These are phyloP conservation scores for Wiebesia pumilae DNA, from an alignment of 1,140 invertebrate genomes.

Conservation along the genomic window DNA sequence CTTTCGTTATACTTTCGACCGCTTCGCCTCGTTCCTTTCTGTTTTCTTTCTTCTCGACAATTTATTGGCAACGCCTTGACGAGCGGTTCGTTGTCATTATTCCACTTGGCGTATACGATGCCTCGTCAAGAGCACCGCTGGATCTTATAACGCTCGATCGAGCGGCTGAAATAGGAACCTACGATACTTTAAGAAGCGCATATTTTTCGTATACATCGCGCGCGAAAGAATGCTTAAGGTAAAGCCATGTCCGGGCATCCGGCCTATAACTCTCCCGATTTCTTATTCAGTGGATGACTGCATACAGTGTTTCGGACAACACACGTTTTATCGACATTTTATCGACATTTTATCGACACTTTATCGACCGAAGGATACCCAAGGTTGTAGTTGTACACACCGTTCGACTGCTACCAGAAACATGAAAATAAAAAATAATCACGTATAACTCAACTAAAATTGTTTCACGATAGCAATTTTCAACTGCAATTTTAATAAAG, in stretches of 20 bases:
- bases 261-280: not conserved
- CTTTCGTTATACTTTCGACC: not conserved
- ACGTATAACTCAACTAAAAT: too few species aligned
- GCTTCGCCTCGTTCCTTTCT: not conserved
- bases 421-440: too few species aligned
- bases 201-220: not conserved
- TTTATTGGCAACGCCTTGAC: not conserved
- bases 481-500: too few species aligned
- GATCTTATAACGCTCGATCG: not conserved
- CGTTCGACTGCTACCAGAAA: not conserved
- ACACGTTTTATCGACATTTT: not conserved
- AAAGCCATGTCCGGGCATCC: not conserved
- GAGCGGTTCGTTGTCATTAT: not conserved
- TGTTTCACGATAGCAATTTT: too few species aligned
- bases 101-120: not conserved
- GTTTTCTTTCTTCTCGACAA: not conserved
- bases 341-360: not conserved
- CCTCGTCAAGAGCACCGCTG: not conserved
- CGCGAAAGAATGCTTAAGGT: not conserved
- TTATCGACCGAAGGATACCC: not conserved
- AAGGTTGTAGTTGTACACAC: not conserved
- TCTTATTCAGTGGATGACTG: not conserved
- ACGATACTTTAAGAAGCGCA: not conserved
- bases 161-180: not conserved
- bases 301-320: not conserved